Evolutionary conservation across 2,888 invertebrate species (phyloP).

Genomic region (Protonemura montana): DNA sequence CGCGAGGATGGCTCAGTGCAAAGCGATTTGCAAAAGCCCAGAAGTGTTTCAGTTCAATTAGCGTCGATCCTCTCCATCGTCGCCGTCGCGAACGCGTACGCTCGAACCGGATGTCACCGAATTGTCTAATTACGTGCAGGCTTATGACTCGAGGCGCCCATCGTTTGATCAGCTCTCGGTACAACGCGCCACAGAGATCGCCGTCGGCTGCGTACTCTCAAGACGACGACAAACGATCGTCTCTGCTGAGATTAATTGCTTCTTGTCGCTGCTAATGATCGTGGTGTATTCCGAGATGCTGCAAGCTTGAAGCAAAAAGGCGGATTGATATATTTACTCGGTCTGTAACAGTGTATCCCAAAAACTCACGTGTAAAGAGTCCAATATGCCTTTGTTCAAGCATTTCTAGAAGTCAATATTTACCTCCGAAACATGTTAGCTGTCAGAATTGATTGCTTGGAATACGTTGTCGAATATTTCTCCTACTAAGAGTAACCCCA

Average conservation of each 20-base stretch:
- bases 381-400: too few species aligned
- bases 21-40: constrained; percentile 28
- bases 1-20: neutral
- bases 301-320: neutral
- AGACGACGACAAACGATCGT: neutral
- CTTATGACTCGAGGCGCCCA: neutral
- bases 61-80: neutral
- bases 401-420: too few species aligned
- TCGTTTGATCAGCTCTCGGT: neutral
- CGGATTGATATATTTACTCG: neutral
- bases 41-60: constrained; percentile 28
- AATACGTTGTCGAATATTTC: too few species aligned
- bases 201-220: neutral
- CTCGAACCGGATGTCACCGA: constrained; percentile 24
- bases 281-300: neutral
- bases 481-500: too few species aligned
- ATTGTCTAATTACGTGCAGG: constrained; percentile 16
- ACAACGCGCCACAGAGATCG: neutral
- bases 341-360: neutral
- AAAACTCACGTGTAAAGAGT: too few species aligned
- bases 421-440: too few species aligned
- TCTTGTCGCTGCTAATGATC: neutral
- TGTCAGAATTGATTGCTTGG: too few species aligned
- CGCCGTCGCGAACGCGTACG: neutral
- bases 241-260: neutral